Evolutionary conservation across 2,888 invertebrate genomes (phyloP), one percentile per base, ranked within the genome.

Genomic region (Parnassius glacialis): DNA sequence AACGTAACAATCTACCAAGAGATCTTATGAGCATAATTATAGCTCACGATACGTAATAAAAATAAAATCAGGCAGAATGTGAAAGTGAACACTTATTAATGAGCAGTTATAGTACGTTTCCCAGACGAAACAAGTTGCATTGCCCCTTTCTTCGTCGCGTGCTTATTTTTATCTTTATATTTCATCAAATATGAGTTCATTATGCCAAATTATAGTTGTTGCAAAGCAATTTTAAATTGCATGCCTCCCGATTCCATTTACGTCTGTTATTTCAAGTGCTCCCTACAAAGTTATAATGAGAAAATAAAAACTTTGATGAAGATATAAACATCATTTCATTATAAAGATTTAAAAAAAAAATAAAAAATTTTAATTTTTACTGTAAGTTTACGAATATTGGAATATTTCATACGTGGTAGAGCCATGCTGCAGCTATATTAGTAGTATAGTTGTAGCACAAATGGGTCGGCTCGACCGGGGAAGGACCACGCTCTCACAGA

Each of bases 121-220:
- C 52, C 63, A 59, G 63, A 55, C 57, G 51, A 55, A 56, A 59
- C 58, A 55, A 63, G 47, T 65, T 61, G 63, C 57, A 50, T 52
- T 53, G 53, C 58, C 59, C 69, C 67, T 71, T 66, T 73, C 69
- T 61, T 68, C 75, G 74, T 83, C 76, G 80, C 81, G 80, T 83
- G 84, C 72, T 74, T 69, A 68, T 71, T 73, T 53, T 70, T 79
- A 79, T 79, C 76, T 73, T 70, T 68, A 64, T 69, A 71, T 73
- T 76, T 78, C 75, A 71, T 74, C 65, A 67, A 77, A 80, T 77
- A 72, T 73, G 73, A 75, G 77, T 78, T 81, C 81, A 82, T 86
- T 85, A 84, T 68, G 65, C 72, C 72, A 83, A 86, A 86, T 86
- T 85, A 83, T 78, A 74, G 81, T 80, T 73, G 78, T 84, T 83